Percentiles rank a stretch among this genome's conserved stretches.
Conservation (phyloP, 2,113 vertebrate genomes). For the Anhinga anhinga region DNA sequence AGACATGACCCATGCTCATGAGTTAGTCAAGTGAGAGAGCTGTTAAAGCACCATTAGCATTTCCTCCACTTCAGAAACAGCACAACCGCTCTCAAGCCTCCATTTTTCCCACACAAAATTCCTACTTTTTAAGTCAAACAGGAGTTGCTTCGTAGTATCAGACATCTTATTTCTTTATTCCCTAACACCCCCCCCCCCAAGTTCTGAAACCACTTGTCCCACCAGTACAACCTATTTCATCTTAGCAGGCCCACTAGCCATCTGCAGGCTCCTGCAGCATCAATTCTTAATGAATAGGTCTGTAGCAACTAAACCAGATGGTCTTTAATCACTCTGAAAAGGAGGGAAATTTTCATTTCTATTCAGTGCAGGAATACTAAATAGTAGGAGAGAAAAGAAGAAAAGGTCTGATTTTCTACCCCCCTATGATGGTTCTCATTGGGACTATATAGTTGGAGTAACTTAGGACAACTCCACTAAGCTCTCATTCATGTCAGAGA, state of each 20-base stretch:
- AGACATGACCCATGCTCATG: conserved; percentile 1
- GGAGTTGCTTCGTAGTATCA: neutral
- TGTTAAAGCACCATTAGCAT: neutral
- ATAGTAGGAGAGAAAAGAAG: neutral
- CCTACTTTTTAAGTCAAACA: neutral
- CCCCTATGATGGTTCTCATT: neutral
- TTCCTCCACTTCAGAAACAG: neutral
- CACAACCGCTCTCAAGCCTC: neutral
- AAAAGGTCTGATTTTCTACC: neutral
- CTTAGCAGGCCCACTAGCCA: neutral
- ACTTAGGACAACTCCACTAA: neutral
- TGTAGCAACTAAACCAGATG: neutral
- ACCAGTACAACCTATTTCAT: neutral
- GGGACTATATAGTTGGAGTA: neutral
- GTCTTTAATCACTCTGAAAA: neutral
- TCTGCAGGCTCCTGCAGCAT: neutral
- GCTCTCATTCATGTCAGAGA: neutral
- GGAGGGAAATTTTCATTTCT: neutral
- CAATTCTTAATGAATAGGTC: neutral
- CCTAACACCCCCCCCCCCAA: fast-evolving
- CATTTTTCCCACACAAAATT: neutral
- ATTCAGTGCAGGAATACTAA: neutral
- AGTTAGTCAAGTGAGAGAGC: conserved; percentile 3
- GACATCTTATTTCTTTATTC: neutral
- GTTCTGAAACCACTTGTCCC: neutral